Evolutionary conservation across 2,113 vertebrate species (phyloP).

Genomic region (Euleptes europaea): DNA sequence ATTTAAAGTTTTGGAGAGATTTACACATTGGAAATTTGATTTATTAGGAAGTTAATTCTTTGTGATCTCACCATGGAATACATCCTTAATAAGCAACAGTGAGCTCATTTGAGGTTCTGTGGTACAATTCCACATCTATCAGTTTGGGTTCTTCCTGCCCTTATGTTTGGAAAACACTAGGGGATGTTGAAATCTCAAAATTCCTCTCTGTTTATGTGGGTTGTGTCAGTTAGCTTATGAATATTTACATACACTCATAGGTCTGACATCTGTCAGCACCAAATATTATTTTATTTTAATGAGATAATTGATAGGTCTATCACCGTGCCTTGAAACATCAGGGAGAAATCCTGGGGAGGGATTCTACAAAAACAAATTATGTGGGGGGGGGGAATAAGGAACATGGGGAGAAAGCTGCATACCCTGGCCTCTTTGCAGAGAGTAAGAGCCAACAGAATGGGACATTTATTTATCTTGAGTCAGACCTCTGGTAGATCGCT

Average conservation of each 20-base stretch:
- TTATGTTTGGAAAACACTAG: constrained; percentile 49
- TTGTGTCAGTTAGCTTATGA: constrained; percentile 52
- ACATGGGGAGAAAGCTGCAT: not conserved
- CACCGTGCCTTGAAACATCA: constrained; percentile 6
- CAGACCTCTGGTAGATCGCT: not conserved
- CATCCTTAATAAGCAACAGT: constrained; percentile 30
- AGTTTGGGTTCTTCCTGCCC: constrained; percentile 52
- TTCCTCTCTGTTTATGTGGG: constrained; percentile 31
- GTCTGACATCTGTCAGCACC: constrained; percentile 56
- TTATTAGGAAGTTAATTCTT: constrained; percentile 46
- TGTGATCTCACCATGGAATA: constrained; percentile 43
- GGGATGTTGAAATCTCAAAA: constrained; percentile 31
- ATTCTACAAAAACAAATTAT: fast-evolving
- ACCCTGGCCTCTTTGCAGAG: too few species aligned
- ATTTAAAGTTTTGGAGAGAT: constrained; percentile 26
- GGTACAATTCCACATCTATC: constrained; percentile 39
- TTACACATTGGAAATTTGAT: constrained; percentile 32
- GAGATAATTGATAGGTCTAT: constrained; percentile 53
- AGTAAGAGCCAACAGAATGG: too few species aligned
- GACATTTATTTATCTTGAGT: not conserved
- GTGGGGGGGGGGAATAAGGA: not conserved
- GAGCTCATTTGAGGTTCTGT: constrained; percentile 52
- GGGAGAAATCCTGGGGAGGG: not conserved
- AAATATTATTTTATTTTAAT: constrained; percentile 55
- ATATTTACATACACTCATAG: constrained; percentile 57